Conservation (phyloP, 2,888 invertebrate genomes). For the Dromius quadrimaculatus region DNA sequence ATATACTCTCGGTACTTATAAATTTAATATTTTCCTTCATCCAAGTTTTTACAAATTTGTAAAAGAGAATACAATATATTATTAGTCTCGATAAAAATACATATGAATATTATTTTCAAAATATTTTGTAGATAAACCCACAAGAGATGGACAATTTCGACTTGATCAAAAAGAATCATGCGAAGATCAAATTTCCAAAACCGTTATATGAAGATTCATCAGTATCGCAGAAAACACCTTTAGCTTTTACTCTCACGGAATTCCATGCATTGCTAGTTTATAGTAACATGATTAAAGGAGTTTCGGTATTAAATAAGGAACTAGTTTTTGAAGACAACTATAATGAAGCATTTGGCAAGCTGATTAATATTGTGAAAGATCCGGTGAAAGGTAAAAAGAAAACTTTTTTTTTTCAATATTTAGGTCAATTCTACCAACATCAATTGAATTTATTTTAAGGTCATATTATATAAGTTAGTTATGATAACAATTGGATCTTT, state of each 20-base stretch:
- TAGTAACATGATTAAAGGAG: conserved; percentile 83
- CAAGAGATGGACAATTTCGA: conserved; percentile 38
- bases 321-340: conserved; percentile 88
- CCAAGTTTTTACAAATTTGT: too few species aligned
- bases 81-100: not conserved
- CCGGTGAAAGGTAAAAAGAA: conserved; percentile 70
- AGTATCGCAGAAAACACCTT: conserved; percentile 68
- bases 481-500: too few species aligned
- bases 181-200: conserved; percentile 63
- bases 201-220: conserved; percentile 63
- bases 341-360: conserved; percentile 82
- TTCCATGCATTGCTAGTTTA: conserved; percentile 91
- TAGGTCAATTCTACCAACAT: too few species aligned
- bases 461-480: too few species aligned
- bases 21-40: too few species aligned
- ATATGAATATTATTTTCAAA: not conserved
- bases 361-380: conserved; percentile 86
- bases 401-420: too few species aligned
- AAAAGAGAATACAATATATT: not conserved
- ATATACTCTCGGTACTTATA: too few species aligned
- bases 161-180: conserved; percentile 55
- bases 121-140: conserved; percentile 14
- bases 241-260: conserved; percentile 87
- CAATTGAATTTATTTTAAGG: too few species aligned
- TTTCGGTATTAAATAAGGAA: conserved; percentile 88